Evolutionary conservation across 1,140 invertebrate species (phyloP).

Genomic region (Scylla paramamosain): DNA sequence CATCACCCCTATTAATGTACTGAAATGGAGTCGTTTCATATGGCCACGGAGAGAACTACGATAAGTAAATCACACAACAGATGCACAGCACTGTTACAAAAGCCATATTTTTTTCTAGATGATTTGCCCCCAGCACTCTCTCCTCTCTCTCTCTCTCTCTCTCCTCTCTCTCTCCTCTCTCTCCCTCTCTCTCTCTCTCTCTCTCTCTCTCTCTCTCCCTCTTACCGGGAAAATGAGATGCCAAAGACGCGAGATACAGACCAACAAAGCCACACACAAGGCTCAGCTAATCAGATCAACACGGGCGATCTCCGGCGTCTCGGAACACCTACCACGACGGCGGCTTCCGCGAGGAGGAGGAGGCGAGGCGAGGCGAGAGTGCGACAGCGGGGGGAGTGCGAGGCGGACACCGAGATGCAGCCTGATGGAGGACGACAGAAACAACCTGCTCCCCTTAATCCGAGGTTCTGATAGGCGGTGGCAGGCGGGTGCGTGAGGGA

Average conservation of each 20-base stretch:
- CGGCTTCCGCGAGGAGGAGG: neutral
- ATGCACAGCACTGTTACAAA: no score
- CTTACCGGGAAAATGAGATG: neutral
- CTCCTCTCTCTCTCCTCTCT: no score
- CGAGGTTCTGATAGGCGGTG: neutral
- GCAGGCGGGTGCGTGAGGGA: neutral
- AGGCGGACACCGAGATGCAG: neutral
- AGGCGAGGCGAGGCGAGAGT: neutral
- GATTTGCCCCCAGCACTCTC: no score
- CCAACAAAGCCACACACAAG: conserved; percentile 8
- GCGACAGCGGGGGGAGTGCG: neutral
- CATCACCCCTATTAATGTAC: no score
- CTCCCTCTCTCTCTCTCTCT: no score
- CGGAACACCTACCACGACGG: no score
- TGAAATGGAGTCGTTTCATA: no score
- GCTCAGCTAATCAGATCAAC: neutral
- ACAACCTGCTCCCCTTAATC: neutral
- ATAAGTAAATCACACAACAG: no score
- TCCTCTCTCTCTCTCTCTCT: no score
- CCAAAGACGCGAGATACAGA: neutral
- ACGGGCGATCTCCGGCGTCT: neutral
- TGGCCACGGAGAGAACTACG: no score
- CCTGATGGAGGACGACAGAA: neutral
- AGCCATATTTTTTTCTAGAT: no score
- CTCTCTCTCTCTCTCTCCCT: no score